These are phyloP conservation scores for Hydropsyche tenuis DNA, from an alignment of 1,140 invertebrate genomes.

Conservation along the genomic window DNA sequence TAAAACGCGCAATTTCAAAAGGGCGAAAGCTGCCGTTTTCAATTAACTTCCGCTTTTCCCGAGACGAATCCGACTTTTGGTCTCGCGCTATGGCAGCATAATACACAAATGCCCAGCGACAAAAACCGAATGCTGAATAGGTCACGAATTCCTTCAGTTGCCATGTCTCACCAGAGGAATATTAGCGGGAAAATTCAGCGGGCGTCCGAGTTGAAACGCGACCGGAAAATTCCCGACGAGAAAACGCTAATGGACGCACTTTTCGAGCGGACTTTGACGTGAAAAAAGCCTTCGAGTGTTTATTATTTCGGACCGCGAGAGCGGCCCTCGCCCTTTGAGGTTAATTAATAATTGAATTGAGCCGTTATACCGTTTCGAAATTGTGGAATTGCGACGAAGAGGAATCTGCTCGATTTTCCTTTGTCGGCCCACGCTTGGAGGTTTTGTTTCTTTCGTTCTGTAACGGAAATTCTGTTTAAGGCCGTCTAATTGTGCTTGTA, in stretches of 20 bases:
- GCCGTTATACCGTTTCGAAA: no score
- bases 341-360: no score
- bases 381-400: no score
- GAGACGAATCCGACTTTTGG: conserved; percentile 8
- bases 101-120: not conserved
- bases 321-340: no score
- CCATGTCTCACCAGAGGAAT: no score
- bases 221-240: not conserved
- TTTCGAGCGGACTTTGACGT: not conserved
- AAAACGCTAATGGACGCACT: conserved; percentile 18
- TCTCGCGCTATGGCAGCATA: not conserved
- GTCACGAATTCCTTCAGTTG: not conserved
- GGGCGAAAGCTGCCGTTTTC: not conserved
- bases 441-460: no score
- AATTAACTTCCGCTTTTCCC: not conserved
- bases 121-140: conserved; percentile 23
- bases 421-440: no score
- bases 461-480: no score
- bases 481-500: no score
- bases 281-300: no score
- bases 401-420: no score
- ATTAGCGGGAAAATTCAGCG: not conserved
- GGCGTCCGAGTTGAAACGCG: not conserved
- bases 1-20: conserved; percentile 5
- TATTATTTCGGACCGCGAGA: no score